Evolutionary conservation across 2,888 invertebrate species (phyloP).

Genomic region (Gandaritis pyraliata): DNA sequence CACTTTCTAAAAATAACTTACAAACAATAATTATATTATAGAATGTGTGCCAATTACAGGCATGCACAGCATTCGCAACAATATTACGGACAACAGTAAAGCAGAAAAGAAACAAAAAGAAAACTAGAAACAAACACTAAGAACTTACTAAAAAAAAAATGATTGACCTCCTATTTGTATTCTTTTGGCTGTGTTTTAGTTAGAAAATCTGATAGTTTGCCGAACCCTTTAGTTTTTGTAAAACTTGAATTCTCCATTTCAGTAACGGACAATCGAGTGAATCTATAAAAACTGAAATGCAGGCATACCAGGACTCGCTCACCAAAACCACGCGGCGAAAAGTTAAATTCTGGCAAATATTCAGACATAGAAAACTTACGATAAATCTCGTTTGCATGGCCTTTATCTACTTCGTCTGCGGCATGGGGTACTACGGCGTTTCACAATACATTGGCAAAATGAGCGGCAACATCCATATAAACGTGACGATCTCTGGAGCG

Average conservation of each 20-base stretch:
- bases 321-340: constrained; percentile 37
- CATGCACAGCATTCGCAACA: no score
- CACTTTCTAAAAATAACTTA: no score
- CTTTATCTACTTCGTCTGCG: constrained; percentile 90
- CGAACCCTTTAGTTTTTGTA: not conserved
- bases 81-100: no score
- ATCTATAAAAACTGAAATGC: constrained; percentile 57
- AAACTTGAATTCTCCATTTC: constrained; percentile 29
- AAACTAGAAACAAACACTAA: no score
- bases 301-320: constrained; percentile 48
- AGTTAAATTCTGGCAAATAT: constrained; percentile 65
- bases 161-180: no score
- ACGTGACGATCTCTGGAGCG: constrained; percentile 89
- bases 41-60: no score
- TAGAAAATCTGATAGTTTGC: no score
- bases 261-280: constrained; percentile 55
- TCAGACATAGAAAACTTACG: constrained; percentile 78
- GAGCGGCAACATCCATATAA: constrained; percentile 90
- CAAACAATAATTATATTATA: no score
- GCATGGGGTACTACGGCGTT: constrained; percentile 93
- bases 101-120: no score
- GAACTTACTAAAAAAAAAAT: no score
- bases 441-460: constrained; percentile 90
- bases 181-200: no score
- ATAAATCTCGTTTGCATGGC: constrained; percentile 87